Conservation (phyloP, 2,113 vertebrate genomes). For the Todiramphus chloris region DNA sequence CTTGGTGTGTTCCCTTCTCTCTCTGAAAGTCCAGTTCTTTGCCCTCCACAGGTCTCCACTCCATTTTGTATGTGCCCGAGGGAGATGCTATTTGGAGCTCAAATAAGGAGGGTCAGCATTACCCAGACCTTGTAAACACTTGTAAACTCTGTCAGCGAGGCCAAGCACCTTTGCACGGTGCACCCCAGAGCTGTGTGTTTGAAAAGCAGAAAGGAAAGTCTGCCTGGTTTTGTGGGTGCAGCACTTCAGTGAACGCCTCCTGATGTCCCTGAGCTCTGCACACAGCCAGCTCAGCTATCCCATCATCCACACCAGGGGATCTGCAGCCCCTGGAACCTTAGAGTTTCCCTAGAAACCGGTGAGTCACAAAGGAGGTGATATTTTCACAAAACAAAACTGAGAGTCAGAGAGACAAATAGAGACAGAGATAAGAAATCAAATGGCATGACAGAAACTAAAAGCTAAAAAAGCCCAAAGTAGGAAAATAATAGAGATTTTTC, state of each 20-base stretch:
- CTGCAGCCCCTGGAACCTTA: neutral
- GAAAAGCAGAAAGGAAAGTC: neutral
- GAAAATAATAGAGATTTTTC: neutral
- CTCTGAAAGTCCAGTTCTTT: neutral
- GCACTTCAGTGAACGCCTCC: neutral
- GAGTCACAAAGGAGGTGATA: fast-evolving
- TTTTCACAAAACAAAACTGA: neutral
- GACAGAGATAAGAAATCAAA: neutral
- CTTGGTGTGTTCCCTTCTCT: neutral
- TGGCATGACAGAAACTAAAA: neutral
- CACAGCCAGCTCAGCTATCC: neutral
- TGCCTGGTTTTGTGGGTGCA: neutral
- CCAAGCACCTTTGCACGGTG: neutral
- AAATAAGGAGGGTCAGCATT: neutral
- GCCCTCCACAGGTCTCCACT: neutral
- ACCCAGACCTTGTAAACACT: neutral
- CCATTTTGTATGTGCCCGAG: neutral
- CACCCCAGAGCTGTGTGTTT: neutral
- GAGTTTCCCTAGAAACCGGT: neutral
- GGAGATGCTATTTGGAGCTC: neutral
- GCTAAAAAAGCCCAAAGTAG: neutral
- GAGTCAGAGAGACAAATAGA: neutral
- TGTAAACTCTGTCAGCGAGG: neutral
- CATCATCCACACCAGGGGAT: neutral
- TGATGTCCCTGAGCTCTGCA: neutral